Evolutionary conservation across 53 echinoderm and acorn worm species (phyloP), one percentile per base, ranked within the genome.

Genomic region (Temnopleurus reevesii): DNA sequence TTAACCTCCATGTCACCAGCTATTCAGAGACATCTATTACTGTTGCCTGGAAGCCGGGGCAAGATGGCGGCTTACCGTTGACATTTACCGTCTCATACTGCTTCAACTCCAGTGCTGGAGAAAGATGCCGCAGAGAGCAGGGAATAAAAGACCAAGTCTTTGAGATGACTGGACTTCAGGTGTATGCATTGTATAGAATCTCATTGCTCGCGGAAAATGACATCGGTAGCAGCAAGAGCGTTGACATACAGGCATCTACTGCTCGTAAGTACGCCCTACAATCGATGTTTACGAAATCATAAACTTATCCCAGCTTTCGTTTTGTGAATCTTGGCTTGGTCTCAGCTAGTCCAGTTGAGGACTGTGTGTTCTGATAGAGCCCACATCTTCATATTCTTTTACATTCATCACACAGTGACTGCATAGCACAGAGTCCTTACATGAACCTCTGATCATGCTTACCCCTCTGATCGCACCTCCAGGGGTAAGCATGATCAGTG

Each of bases 71-170:
- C 17, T 28, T 29, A 15, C 80, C 80, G 47, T 18, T 51, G 47
- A 80, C 80, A 10, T 80, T 80, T 47, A 15, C 18, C 3, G 31
- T 80, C 36, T 80, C 80, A 5, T 80, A 80, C 31, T 80, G 80
- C 18, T 18, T 31, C 51, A 71, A 71, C 35, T 8, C 8, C 71
- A 71, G n/a, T 8, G 19, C n/a, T 19, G n/a, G 8, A 6, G 71
- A 71, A 30, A 71, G 41, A 41, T 71, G 71, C 23, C 38, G 38
- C 30, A 41, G 21, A 23, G 71, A 36, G 21, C 41, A 71, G 15
- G 71, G 23, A 0, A 21, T 71, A 71, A 71, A 36, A 21, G 35
- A 71, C 23, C 41, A 5, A 2, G 12, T 38, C 8, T 38, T 71
- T 23, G 41, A n/a, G 4, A 1, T 41, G 8, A 23, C 36, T 23